Conservation (phyloP, 2,888 invertebrate genomes). For the Ichneumoninae sp. region DNA sequence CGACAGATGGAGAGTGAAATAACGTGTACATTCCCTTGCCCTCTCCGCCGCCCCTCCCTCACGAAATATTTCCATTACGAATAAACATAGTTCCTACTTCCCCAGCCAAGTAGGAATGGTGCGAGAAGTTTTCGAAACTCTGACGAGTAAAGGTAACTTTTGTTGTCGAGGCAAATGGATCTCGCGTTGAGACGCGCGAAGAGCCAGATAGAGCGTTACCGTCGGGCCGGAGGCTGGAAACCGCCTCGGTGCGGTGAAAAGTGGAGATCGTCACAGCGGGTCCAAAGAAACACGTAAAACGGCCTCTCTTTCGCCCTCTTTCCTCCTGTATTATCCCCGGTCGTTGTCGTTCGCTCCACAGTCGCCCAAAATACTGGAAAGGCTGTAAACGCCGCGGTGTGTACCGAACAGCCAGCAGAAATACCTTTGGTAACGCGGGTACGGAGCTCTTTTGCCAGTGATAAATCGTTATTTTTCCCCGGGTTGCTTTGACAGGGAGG, state of each 20-base stretch:
- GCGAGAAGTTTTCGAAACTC: slow-evolving; percentile 3
- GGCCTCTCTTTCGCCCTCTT: neutral
- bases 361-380: slow-evolving; percentile 3
- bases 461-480: slow-evolving; percentile 59
- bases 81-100: neutral
- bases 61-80: neutral
- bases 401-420: slow-evolving; percentile 1
- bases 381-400: neutral
- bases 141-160: neutral
- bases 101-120: neutral
- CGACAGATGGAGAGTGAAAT: slow-evolving; percentile 1
- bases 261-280: slow-evolving; percentile 10
- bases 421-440: slow-evolving; percentile 27
- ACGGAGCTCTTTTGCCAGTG: slow-evolving; percentile 28
- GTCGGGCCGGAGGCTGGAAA: neutral
- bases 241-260: slow-evolving; percentile 1
- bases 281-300: slow-evolving; percentile 52
- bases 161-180: slow-evolving; percentile 11
- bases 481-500: slow-evolving; percentile 47
- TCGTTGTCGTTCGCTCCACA: slow-evolving; percentile 10
- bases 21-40: neutral
- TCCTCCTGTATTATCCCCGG: neutral
- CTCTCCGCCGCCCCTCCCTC: neutral
- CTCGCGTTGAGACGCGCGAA: slow-evolving; percentile 10
- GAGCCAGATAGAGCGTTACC: neutral